Conservation (phyloP, 2,797 vertebrate species). For the Sphenopsis melanotis region DNA sequence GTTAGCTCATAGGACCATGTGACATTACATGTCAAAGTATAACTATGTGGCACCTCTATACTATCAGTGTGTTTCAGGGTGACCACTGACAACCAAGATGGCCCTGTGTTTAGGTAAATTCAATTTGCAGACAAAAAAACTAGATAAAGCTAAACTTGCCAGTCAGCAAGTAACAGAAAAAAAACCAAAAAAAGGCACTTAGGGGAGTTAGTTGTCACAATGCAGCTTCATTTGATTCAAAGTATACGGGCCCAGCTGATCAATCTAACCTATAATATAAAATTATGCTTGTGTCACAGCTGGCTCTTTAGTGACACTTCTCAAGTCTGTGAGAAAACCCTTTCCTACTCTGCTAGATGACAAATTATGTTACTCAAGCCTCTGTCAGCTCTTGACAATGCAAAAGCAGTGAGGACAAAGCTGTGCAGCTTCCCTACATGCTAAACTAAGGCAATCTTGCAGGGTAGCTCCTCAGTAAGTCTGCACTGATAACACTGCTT, state of each 20-base stretch:
- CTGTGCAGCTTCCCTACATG: fast-evolving
- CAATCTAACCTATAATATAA: neutral
- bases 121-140: neutral
- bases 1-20: neutral
- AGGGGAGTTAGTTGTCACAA: neutral
- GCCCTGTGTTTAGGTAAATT: neutral
- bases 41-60: neutral
- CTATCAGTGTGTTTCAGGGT: neutral
- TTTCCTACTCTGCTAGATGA: neutral
- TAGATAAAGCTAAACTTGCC: neutral
- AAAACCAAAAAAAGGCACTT: neutral
- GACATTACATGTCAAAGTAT: neutral
- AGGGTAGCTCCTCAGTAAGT: neutral
- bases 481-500: neutral
- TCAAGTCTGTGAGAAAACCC: neutral
- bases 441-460: neutral
- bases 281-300: neutral
- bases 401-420: neutral
- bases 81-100: neutral
- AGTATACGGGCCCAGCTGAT: neutral
- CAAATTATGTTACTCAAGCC: neutral
- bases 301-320: neutral
- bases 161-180: neutral
- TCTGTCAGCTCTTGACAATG: neutral
- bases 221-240: neutral